Evolutionary conservation across 2,113 vertebrate genomes (phyloP).

Genomic region (Callocephalon fimbriatum): DNA sequence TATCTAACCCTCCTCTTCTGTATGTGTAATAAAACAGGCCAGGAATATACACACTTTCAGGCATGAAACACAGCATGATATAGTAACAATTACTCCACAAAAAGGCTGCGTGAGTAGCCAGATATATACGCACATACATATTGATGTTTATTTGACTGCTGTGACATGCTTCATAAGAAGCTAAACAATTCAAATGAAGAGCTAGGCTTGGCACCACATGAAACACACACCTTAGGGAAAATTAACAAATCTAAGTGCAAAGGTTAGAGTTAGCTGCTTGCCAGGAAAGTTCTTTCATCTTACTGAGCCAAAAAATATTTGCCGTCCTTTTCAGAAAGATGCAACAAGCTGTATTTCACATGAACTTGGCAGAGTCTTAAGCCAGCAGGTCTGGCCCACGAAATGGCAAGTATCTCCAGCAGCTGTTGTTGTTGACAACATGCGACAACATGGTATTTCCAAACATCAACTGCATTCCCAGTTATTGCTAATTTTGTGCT

Average conservation of each 20-base stretch:
- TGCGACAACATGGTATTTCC: not conserved
- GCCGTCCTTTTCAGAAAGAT: not conserved
- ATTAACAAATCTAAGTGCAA: conserved; percentile 5
- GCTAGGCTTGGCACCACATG: not conserved
- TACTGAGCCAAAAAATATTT: not conserved
- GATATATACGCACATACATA: not conserved
- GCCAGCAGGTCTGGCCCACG: not conserved
- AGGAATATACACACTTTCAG: not conserved
- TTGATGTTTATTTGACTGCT: not conserved
- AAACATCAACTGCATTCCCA: not conserved
- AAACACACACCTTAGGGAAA: conserved; percentile 5
- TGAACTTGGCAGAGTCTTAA: not conserved
- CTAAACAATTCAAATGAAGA: not conserved
- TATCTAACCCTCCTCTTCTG: not conserved
- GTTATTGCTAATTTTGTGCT: not conserved
- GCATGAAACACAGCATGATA: not conserved
- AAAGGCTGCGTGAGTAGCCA: not conserved
- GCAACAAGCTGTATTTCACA: not conserved
- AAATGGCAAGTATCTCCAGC: not conserved
- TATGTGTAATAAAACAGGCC: not conserved
- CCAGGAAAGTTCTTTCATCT: not conserved
- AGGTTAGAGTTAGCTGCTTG: not conserved
- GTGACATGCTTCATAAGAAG: not conserved
- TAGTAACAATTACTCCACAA: not conserved
- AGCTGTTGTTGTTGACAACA: conserved; percentile 2